Base-by-base conservation (phyloP, 1,140 invertebrate genomes). In the Arctopsyche grandis region DNA sequence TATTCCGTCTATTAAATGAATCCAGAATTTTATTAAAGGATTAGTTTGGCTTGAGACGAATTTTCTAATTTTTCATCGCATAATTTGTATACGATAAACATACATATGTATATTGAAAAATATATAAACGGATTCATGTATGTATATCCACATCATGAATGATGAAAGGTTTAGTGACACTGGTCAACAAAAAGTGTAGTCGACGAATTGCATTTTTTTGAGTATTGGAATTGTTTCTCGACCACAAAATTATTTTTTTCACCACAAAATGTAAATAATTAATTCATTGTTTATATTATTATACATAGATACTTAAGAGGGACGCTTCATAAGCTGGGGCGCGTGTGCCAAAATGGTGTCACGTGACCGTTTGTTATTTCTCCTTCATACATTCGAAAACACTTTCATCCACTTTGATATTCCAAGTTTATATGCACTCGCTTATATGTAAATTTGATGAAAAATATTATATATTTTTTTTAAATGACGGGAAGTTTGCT, bases 341-440 rank as follows among this genome's bases (percentile, higher is more conserved):
- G 38, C 69, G 69, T 71, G 69, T 26, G 24, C 12, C 9, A 44
- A 44, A 71, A 71, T 71, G 29, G 69, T 43, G 69, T n/a, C 69
- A 44, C 69, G 69, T 71, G 69, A 29, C 63, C 63, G 5, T 66
- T 66, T 66, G 63, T 66, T 66, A 21, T 66, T 24, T 4, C 29
- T 21, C 63, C 16, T 3, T 56, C 14, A n/a, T 56, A 56, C 14
- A 48, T 9, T 9, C 46, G 19, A 3, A 56, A 16, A 5, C 19
- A 56, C 10, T 56, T 56, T 56, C 19, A 3, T 4, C 3, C 10
- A 16, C 52, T 56, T 56, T 4, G 5, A 16, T 56, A n/a, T n/a
- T 56, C 10, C 19, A 56, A 58, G 52, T 58, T 58, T 58, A 4
- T 58, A 10, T 58, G 21, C 21, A 10, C 5, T 1, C 4, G 21